These are phyloP conservation scores for Botia almorhae DNA, from an alignment of 2,797 vertebrate species.

Conservation along the genomic window DNA sequence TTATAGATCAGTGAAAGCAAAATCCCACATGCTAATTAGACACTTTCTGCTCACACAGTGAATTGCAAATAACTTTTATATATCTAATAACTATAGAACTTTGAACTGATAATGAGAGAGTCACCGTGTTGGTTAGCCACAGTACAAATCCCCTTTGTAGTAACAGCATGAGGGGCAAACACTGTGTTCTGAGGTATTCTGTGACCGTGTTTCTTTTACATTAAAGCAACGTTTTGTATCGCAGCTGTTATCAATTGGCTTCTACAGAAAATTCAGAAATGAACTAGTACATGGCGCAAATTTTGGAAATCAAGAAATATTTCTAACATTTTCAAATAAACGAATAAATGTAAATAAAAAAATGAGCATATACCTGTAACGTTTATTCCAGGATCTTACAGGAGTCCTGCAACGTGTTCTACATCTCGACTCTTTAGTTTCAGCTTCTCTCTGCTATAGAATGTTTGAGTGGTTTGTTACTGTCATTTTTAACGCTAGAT, in stretches of 20 bases:
- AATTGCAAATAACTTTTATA: slow-evolving; percentile 77
- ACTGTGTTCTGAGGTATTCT: slow-evolving; percentile 84
- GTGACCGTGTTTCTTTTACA: slow-evolving; percentile 76
- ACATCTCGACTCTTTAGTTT: slow-evolving; percentile 39
- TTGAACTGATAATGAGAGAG: slow-evolving; percentile 76
- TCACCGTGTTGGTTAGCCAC: slow-evolving; percentile 79
- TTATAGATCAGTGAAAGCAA: slow-evolving; percentile 71
- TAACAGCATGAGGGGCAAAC: slow-evolving; percentile 65
- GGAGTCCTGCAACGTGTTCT: slow-evolving; percentile 44
- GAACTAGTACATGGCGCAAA: slow-evolving; percentile 60
- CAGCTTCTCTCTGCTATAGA: slow-evolving; percentile 37
- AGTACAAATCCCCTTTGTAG: slow-evolving; percentile 71
- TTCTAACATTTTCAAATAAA: slow-evolving; percentile 53
- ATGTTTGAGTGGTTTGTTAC: slow-evolving; percentile 36
- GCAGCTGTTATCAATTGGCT: slow-evolving; percentile 76
- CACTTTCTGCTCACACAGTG: slow-evolving; percentile 81
- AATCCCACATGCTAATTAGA: slow-evolving; percentile 77
- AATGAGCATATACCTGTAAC: slow-evolving; percentile 42
- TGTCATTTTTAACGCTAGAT: slow-evolving; percentile 18
- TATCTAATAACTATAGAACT: slow-evolving; percentile 78
- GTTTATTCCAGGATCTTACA: slow-evolving; percentile 43
- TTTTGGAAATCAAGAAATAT: slow-evolving; percentile 54
- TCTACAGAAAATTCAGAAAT: slow-evolving; percentile 64
- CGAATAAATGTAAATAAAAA: slow-evolving; percentile 6
- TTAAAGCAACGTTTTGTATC: slow-evolving; percentile 78